Evolutionary conservation across 30 jellyfish, hydroid and myxozoan species (phyloP).

Genomic region (Aurelia aurita complex sp. Pacific): DNA sequence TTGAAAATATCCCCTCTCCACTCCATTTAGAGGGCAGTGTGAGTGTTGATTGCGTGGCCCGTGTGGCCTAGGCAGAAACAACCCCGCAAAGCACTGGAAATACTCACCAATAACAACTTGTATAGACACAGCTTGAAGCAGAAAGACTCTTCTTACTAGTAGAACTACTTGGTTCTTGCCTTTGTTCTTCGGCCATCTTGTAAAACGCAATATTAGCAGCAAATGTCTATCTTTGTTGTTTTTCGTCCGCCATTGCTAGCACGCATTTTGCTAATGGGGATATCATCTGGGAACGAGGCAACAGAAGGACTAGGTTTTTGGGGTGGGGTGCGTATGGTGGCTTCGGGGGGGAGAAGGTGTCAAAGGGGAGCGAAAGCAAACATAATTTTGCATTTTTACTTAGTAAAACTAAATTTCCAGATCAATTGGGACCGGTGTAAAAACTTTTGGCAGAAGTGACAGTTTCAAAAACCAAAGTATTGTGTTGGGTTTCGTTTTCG

Average conservation of each 20-base stretch:
- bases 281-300: not conserved
- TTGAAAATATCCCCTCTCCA: too few relatives aligned
- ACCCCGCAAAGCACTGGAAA: not conserved
- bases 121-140: slow-evolving; percentile 75
- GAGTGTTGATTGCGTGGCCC: too few relatives aligned
- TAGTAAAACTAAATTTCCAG: too few relatives aligned
- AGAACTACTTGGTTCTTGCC: slow-evolving; percentile 12
- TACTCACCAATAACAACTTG: slow-evolving; percentile 85
- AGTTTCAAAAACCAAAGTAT: too few relatives aligned
- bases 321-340: too few relatives aligned
- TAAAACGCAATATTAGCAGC: not conserved
- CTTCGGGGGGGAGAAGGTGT: too few relatives aligned
- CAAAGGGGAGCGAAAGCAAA: too few relatives aligned
- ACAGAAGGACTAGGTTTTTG: not conserved
- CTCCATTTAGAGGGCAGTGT: too few relatives aligned
- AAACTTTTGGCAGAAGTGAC: too few relatives aligned
- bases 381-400: too few relatives aligned
- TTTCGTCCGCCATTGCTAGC: slow-evolving; percentile 45
- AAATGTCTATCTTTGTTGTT: slow-evolving; percentile 6
- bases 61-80: not conserved
- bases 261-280: not conserved
- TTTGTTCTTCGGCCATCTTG: slow-evolving; percentile 26
- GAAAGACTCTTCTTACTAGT: slow-evolving; percentile 44
- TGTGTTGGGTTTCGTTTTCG: too few relatives aligned
- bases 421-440: too few relatives aligned